Conservation (phyloP, 2,113 vertebrate species). For the Phocoena phocoena region DNA sequence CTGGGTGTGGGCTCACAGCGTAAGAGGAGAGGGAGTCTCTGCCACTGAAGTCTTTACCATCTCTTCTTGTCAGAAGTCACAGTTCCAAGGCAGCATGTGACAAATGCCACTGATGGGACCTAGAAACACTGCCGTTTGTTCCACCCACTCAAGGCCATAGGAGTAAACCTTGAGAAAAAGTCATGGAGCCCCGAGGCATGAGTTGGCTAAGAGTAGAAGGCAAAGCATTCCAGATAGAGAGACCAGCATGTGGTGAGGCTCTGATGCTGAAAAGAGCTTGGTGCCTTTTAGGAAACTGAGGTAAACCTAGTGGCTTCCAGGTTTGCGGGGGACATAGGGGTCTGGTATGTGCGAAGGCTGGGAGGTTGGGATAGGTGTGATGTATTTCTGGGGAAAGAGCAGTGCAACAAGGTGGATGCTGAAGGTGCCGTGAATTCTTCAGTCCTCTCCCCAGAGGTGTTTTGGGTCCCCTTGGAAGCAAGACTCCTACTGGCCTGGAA, state of each 20-base stretch:
- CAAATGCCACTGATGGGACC: not conserved
- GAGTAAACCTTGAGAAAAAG: not conserved
- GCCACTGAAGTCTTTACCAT: not conserved
- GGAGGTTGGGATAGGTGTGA: not conserved
- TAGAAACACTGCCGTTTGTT: conserved; percentile 20
- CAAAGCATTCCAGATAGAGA: not conserved
- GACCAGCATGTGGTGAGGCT: not conserved
- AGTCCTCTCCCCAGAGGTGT: not conserved
- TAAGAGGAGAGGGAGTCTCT: not conserved
- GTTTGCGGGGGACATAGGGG: not conserved
- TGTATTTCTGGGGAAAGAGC: not conserved
- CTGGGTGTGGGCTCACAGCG: not conserved
- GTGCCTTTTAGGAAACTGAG: not conserved
- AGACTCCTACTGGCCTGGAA: not conserved
- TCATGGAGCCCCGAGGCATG: not conserved
- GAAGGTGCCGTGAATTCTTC: not conserved
- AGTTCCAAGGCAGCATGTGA: not conserved
- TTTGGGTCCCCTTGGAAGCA: not conserved
- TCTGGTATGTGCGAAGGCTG: not conserved
- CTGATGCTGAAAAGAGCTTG: not conserved
- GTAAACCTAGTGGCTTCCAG: not conserved
- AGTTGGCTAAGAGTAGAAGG: not conserved
- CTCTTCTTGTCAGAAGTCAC: not conserved
- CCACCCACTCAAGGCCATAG: not conserved
- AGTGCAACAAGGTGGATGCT: not conserved